phyloP scores from a whole-genome alignment of 2,797 vertebrate species.

The Esox lucius region DNA sequence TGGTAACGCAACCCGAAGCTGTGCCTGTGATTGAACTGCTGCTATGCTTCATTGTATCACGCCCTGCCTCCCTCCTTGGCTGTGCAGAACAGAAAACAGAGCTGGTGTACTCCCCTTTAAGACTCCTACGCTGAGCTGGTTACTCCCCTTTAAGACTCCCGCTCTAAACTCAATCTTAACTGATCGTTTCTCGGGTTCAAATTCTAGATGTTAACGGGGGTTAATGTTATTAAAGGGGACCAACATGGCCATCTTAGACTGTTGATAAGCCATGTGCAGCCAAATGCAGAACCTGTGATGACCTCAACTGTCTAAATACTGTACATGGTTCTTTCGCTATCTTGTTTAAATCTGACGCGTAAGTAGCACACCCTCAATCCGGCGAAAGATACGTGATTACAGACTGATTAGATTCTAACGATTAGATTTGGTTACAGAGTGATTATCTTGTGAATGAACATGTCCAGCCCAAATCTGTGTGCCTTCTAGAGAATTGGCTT shows the following conservation, averaged over 20 bases:
- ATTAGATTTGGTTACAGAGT: not conserved
- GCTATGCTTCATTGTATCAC: slow-evolving; percentile 25
- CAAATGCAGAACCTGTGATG: no score
- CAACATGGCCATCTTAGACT: no score
- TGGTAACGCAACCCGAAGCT: slow-evolving; percentile 77
- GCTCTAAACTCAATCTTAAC: not conserved
- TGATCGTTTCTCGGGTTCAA: no score
- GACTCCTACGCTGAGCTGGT: slow-evolving; percentile 40
- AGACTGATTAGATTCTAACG: not conserved
- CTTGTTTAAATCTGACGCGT: not conserved
- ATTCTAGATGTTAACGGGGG: not conserved
- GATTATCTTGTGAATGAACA: not conserved
- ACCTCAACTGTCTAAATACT: no score
- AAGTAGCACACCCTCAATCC: not conserved
- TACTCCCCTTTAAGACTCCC: slow-evolving; percentile 39
- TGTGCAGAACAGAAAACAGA: slow-evolving; percentile 45
- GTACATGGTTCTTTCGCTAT: not conserved
- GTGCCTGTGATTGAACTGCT: slow-evolving; percentile 53
- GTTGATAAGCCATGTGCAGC: no score
- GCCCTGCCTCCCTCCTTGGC: slow-evolving; percentile 50
- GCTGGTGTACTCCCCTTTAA: slow-evolving; percentile 56
- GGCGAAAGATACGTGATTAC: not conserved
- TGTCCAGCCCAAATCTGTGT: not conserved
- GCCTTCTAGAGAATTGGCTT: not conserved
- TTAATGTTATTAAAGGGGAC: no score